A percentile compares a stretch with the other conserved stretches of the same genome.
These are phyloP conservation scores for Rallus crepitans DNA, from an alignment of 2,797 vertebrate genomes.

Conservation along the genomic window DNA sequence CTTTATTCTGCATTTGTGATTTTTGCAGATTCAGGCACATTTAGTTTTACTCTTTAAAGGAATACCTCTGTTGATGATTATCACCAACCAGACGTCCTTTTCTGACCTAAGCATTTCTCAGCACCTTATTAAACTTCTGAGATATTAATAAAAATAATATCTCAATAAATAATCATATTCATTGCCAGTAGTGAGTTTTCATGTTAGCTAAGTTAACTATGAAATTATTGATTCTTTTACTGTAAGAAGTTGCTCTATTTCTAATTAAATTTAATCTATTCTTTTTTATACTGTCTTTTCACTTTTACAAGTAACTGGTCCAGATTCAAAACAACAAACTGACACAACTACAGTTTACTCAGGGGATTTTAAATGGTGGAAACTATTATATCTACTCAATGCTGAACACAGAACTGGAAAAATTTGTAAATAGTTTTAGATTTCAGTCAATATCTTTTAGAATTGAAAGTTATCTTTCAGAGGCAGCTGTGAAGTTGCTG, in stretches of 20 bases:
- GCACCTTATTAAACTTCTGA: neutral
- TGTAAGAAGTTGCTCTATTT: neutral
- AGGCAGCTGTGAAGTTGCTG: neutral
- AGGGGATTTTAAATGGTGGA: neutral
- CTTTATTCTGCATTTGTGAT: neutral
- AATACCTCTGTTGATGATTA: neutral
- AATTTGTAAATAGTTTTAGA: neutral
- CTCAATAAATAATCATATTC: neutral
- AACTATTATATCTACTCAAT: neutral
- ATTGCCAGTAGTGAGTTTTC: neutral
- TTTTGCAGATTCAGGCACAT: neutral
- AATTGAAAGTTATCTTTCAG: neutral
- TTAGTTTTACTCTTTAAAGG: neutral
- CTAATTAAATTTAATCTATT: neutral
- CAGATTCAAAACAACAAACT: neutral
- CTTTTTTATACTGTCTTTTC: neutral
- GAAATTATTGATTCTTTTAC: neutral
- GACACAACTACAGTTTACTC: neutral
- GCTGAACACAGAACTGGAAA: neutral
- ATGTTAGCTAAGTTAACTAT: neutral
- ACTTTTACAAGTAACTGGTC: fast-evolving
- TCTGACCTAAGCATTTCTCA: neutral
- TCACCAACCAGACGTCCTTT: neutral
- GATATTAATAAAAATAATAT: neutral
- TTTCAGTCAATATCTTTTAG: neutral